phyloP scores from a whole-genome alignment of 2,888 invertebrate genomes.

The Epinotia demarniana region DNA sequence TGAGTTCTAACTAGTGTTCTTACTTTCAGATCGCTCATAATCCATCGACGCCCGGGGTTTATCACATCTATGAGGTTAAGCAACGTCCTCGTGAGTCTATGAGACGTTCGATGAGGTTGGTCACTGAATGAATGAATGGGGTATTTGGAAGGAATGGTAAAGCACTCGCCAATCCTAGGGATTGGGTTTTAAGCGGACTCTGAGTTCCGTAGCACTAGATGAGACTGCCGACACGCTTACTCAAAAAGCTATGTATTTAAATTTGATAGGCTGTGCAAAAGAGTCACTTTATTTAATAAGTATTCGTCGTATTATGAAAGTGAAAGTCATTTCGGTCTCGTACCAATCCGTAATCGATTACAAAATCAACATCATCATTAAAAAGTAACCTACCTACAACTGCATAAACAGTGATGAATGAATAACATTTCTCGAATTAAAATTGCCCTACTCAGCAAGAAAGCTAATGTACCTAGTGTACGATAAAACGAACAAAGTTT shows the following conservation, averaged over 20 bases:
- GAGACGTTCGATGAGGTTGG: not conserved
- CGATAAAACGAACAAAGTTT: no score
- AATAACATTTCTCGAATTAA: no score
- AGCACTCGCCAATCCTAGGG: not conserved
- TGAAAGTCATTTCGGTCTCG: slow-evolving; percentile 62
- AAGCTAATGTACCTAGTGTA: no score
- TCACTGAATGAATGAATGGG: no score
- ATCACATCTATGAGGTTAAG: not conserved
- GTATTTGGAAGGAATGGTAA: not conserved
- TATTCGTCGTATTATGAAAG: slow-evolving; percentile 57
- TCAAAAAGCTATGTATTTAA: not conserved
- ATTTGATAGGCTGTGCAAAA: not conserved
- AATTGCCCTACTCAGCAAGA: no score
- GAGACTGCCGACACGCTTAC: not conserved
- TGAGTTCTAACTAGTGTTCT: not conserved
- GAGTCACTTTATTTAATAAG: slow-evolving; percentile 15
- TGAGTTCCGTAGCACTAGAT: no score
- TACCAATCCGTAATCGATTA: slow-evolving; percentile 53
- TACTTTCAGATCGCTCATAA: not conserved
- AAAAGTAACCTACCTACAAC: slow-evolving; percentile 60
- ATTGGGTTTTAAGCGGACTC: no score
- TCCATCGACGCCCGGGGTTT: not conserved
- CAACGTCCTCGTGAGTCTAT: not conserved
- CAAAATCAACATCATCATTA: slow-evolving; percentile 54
- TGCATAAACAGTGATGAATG: not conserved